Evolutionary conservation across 2,113 vertebrate genomes (phyloP).

Genomic region (Rhinoderma darwinii): DNA sequence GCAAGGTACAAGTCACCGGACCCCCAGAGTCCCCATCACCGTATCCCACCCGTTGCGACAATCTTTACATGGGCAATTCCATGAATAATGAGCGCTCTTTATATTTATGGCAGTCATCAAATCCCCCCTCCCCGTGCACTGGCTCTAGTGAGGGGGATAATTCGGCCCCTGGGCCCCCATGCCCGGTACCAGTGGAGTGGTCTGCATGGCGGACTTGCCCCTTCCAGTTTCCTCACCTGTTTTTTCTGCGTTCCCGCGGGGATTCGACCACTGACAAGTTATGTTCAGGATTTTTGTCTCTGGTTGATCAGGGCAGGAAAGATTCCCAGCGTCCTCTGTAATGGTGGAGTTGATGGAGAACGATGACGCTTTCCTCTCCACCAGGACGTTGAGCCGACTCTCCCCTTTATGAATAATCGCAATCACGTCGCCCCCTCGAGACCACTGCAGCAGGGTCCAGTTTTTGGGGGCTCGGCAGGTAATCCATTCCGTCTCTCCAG

Average conservation of each 20-base stretch:
- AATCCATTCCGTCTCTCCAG: background rate
- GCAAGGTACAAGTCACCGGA: background rate
- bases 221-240: background rate
- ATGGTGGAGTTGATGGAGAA: background rate
- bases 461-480: background rate
- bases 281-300: background rate
- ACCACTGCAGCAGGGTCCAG: slow-evolving; percentile 20
- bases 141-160: background rate
- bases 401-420: background rate
- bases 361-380: background rate
- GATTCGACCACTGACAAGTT: background rate
- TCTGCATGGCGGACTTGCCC: no score
- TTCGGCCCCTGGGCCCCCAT: no score
- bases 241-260: background rate
- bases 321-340: background rate
- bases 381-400: background rate
- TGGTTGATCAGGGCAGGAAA: background rate
- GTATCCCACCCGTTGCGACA: background rate
- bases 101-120: no score
- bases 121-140: no score
- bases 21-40: background rate
- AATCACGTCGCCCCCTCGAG: background rate
- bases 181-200: no score
- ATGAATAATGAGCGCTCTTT: no score
- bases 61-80: no score